Evolutionary conservation across 2,797 vertebrate species (phyloP).

Genomic region (Parambassis ranga): DNA sequence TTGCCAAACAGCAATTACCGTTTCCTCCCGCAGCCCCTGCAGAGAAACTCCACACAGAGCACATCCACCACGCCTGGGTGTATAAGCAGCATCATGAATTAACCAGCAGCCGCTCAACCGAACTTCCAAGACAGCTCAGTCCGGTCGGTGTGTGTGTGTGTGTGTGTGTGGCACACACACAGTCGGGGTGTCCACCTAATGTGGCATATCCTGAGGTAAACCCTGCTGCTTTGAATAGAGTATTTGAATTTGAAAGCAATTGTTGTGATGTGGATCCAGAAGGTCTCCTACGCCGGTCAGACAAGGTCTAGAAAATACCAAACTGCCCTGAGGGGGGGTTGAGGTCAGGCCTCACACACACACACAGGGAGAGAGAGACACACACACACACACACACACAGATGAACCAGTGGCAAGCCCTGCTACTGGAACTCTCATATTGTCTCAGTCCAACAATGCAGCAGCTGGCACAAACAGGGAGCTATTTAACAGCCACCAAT

Average conservation of each 20-base stretch:
- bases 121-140: not conserved
- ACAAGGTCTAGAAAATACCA: conserved; percentile 50
- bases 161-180: not conserved
- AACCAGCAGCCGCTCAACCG: conserved; percentile 23
- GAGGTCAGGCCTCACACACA: conserved; percentile 49
- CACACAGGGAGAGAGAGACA: conserved; percentile 15
- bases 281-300: conserved; percentile 36
- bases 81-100: conserved; percentile 29
- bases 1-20: conserved; percentile 68
- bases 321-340: conserved; percentile 21
- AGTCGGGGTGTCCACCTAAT: conserved; percentile 12
- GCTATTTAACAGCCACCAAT: conserved; percentile 77
- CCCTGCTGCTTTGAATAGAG: conserved; percentile 34
- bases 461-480: conserved; percentile 77
- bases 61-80: conserved; percentile 4
- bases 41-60: conserved; percentile 52
- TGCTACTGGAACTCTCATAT: conserved; percentile 78
- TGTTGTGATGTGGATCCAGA: conserved; percentile 39
- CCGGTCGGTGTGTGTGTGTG: not conserved
- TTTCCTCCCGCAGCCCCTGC: conserved; percentile 54
- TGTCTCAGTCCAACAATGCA: conserved; percentile 79
- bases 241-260: conserved; percentile 50
- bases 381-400: conserved; percentile 32
- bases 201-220: conserved; percentile 7
- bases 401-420: conserved; percentile 38